phyloP scores from a whole-genome alignment of 1,140 invertebrate species.

The Cydia amplana region DNA sequence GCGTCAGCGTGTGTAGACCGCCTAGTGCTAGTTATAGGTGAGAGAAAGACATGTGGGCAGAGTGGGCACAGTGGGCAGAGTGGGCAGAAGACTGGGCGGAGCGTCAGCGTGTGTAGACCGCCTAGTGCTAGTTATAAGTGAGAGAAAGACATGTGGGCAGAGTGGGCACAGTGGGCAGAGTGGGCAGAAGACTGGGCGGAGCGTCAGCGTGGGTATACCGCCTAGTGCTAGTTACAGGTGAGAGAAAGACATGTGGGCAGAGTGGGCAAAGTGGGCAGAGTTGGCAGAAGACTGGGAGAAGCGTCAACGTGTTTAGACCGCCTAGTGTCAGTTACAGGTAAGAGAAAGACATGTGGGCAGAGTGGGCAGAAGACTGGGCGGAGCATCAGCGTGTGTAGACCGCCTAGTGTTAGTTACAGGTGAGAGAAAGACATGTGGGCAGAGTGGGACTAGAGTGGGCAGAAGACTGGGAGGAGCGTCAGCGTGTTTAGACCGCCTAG shows the following conservation, averaged over 20 bases:
- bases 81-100: constrained; percentile 11
- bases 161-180: constrained; percentile 15
- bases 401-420: neutral
- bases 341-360: neutral
- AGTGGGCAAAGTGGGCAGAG: constrained; percentile 15
- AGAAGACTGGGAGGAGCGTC: neutral
- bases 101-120: neutral
- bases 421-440: neutral
- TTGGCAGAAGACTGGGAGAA: constrained; percentile 4
- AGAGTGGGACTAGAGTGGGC: neutral
- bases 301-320: neutral
- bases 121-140: neutral
- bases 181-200: constrained; percentile 11
- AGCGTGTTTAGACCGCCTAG: neutral
- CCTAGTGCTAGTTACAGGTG: neutral
- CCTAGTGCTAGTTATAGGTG: neutral
- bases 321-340: neutral
- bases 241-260: neutral
- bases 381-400: neutral
- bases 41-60: neutral
- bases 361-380: constrained; percentile 13
- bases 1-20: neutral
- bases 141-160: neutral
- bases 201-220: neutral
- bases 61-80: constrained; percentile 15